These are phyloP conservation scores for Strix uralensis DNA, from an alignment of 2,113 vertebrate genomes.

Conservation along the genomic window DNA sequence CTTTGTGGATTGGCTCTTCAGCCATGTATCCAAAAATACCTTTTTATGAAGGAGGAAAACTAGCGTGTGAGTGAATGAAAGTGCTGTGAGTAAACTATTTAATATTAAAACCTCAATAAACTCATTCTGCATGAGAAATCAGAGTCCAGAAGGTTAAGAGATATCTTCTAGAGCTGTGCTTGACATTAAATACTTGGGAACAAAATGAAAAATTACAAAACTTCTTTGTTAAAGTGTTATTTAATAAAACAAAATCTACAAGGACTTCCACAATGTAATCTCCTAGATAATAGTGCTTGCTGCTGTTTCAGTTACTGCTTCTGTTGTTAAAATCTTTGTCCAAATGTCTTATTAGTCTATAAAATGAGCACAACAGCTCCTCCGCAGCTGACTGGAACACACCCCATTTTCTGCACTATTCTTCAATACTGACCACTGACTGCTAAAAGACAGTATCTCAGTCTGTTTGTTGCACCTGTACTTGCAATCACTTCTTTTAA, in stretches of 20 bases:
- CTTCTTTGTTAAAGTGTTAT: neutral
- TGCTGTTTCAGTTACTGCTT: neutral
- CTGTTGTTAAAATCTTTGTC: neutral
- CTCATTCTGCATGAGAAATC: slow-evolving; percentile 20
- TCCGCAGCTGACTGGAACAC: neutral
- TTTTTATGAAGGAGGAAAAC: slow-evolving; percentile 19
- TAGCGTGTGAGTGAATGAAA: slow-evolving; percentile 5
- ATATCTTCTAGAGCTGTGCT: neutral
- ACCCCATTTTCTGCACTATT: neutral
- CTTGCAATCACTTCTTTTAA: neutral
- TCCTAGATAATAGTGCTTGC: neutral
- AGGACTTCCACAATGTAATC: neutral
- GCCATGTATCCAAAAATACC: slow-evolving; percentile 23
- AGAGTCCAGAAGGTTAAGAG: neutral
- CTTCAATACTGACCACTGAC: neutral
- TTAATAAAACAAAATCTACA: neutral
- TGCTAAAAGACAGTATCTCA: neutral
- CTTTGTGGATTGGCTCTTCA: neutral
- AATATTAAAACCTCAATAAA: neutral
- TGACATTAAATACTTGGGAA: neutral
- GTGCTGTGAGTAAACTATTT: slow-evolving; percentile 52
- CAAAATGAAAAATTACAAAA: neutral
- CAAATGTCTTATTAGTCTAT: neutral
- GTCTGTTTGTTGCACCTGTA: neutral
- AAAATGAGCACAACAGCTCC: neutral